Evolutionary conservation across 2,113 vertebrate species (phyloP).

Genomic region (Emydocephalus ijimae): DNA sequence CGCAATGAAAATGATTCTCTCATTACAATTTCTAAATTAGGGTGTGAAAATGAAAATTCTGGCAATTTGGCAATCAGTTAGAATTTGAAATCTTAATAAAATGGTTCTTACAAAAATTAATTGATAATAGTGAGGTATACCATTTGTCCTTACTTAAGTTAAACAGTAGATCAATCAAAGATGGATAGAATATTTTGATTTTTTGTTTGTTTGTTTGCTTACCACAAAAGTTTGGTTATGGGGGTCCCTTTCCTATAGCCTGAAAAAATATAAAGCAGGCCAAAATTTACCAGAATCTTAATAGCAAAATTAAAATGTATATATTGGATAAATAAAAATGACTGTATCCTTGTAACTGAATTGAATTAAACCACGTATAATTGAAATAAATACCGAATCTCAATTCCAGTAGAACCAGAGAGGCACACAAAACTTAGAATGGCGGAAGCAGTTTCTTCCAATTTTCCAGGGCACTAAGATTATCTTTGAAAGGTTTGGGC

Average conservation of each 20-base stretch:
- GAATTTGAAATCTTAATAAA: background rate
- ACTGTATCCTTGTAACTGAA: background rate
- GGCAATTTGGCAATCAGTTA: conserved; percentile 17
- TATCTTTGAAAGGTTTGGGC: background rate
- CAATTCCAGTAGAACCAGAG: background rate
- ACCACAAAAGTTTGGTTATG: background rate
- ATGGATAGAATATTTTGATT: background rate
- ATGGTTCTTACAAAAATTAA: background rate
- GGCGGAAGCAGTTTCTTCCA: background rate
- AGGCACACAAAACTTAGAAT: background rate
- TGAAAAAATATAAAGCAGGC: background rate
- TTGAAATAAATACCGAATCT: background rate
- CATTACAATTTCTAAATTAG: background rate
- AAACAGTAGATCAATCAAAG: background rate
- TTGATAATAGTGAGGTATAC: background rate
- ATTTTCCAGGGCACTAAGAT: background rate
- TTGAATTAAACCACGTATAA: background rate
- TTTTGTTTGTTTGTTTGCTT: background rate
- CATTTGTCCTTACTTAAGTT: background rate
- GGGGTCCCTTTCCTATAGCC: background rate
- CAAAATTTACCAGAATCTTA: background rate
- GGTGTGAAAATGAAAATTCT: accelerated
- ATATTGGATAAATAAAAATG: background rate
- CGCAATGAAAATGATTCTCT: background rate
- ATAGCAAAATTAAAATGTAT: background rate